Base-by-base conservation (phyloP, 2,888 invertebrate genomes). In the Sarcophaga subvicina region DNA sequence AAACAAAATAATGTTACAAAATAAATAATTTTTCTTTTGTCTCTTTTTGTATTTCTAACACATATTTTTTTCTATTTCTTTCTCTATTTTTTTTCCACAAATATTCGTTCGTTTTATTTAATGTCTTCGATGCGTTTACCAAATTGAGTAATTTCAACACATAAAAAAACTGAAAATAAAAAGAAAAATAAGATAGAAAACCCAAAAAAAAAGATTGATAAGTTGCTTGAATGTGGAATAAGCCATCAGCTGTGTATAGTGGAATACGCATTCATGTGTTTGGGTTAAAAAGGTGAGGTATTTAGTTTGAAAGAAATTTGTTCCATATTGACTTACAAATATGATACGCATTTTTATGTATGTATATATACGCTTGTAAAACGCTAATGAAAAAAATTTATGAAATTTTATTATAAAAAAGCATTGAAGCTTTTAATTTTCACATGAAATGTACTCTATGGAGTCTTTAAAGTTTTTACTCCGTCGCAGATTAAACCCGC, bases 1-100 rank as follows among this genome's bases (percentile, higher is more conserved):
- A 37, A 75, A 76, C 80, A 71, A 76, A 84, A 76, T 80, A 20
- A 20, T 84, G 84, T 84, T 84, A 76, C 75, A 75, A 80, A 45
- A 67, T 47, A 45, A 37, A n/a, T 12, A n/a, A 4, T 49, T 66
- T 76, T 54, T 10, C 10, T 11, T 67, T 20, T 8, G 22, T 67
- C n/a, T 59, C 72, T 20, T 22, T 63, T 71, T 62, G 14, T 62
- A 62, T 20, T 62, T 62, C 22, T 62, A 20, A 62, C 6, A 59
- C n/a, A 20, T 62, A 20, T 62, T 62, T 62, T 14, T 62, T 62
- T 20, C n/a, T 62, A 62, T 62, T 62, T 62, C 20, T 70, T 22
- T 60, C 17, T 66, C 54, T 73, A 67, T 47, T n/a, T 62, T 76
- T 59, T 12, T 66, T n/a, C 69, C 11, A 49, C 11, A 49, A 49